Percentiles rank a stretch among this genome's conserved stretches.
Conservation (phyloP, 2,888 invertebrate genomes). For the Torymus aiolomorphi region DNA sequence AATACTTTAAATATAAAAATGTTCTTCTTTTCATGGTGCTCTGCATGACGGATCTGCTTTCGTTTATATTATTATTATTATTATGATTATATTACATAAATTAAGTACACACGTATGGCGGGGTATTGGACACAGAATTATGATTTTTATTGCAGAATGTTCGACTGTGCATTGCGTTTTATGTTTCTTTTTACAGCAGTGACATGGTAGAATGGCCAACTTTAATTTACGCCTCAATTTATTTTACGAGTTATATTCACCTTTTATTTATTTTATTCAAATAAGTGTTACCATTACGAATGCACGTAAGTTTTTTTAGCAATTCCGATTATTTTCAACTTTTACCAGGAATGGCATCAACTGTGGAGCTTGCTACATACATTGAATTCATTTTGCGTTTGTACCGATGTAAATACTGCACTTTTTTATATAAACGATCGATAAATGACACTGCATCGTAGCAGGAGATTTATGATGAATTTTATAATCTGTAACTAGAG, state of each 20-base stretch:
- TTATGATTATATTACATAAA: constrained; percentile 1
- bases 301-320: not conserved
- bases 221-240: no score
- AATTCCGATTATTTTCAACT: not conserved
- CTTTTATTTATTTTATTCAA: constrained; percentile 1
- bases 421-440: not conserved
- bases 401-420: not conserved
- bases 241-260: no score
- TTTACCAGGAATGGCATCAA: constrained; percentile 19
- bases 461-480: no score
- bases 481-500: not conserved
- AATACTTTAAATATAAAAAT: constrained; percentile 22
- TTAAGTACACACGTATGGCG: constrained; percentile 1
- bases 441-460: no score
- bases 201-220: not conserved
- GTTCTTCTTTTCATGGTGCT: constrained; percentile 13
- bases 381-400: not conserved
- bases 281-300: constrained; percentile 12
- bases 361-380: not conserved
- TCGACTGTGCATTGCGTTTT: constrained; percentile 7
- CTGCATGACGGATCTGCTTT: constrained; percentile 37
- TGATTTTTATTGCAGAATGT: constrained; percentile 27
- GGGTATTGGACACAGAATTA: constrained; percentile 12
- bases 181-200: constrained; percentile 10
- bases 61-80: not conserved